A percentile compares a stretch with the other conserved stretches of the same genome.
Conservation (phyloP, 2,888 invertebrate genomes). For the Nineta flava region DNA sequence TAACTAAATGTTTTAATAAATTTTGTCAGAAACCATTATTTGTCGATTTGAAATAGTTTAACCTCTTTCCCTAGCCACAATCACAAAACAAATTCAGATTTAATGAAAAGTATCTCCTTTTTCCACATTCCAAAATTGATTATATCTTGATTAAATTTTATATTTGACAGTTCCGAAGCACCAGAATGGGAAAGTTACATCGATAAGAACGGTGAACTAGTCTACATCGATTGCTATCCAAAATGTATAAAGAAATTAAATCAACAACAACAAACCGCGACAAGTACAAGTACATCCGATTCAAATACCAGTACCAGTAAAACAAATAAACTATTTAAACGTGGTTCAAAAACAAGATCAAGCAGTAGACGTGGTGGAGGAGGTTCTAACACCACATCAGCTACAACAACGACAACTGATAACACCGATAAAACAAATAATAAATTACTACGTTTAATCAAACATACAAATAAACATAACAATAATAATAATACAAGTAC, state of each 20-base stretch:
- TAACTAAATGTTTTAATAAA: too few relatives aligned
- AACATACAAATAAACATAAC: neutral
- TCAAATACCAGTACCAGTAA: slow-evolving; percentile 9
- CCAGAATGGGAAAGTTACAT: slow-evolving; percentile 49
- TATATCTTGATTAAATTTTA: too few relatives aligned
- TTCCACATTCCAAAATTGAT: too few relatives aligned
- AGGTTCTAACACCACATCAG: too few relatives aligned
- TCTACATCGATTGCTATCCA: slow-evolving; percentile 43
- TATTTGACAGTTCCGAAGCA: slow-evolving; percentile 45
- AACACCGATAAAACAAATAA: too few relatives aligned
- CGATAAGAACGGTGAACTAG: slow-evolving; percentile 46
- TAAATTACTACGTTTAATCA: neutral
- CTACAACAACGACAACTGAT: too few relatives aligned
- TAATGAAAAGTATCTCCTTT: too few relatives aligned
- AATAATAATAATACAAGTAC: slow-evolving; percentile 9
- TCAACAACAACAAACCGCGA: slow-evolving; percentile 15
- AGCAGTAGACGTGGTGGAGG: too few relatives aligned
- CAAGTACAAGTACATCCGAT: slow-evolving; percentile 14
- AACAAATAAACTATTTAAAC: slow-evolving; percentile 3
- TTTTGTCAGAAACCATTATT: too few relatives aligned
- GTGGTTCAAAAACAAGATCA: neutral
- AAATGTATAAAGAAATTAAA: slow-evolving; percentile 18
- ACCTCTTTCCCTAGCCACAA: too few relatives aligned
- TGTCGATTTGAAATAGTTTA: too few relatives aligned
- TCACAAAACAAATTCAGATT: too few relatives aligned